A percentile compares a stretch with the other conserved stretches of the same genome.
phyloP scores from a whole-genome alignment of 2,797 vertebrate species.

The Apodemus agrarius region DNA sequence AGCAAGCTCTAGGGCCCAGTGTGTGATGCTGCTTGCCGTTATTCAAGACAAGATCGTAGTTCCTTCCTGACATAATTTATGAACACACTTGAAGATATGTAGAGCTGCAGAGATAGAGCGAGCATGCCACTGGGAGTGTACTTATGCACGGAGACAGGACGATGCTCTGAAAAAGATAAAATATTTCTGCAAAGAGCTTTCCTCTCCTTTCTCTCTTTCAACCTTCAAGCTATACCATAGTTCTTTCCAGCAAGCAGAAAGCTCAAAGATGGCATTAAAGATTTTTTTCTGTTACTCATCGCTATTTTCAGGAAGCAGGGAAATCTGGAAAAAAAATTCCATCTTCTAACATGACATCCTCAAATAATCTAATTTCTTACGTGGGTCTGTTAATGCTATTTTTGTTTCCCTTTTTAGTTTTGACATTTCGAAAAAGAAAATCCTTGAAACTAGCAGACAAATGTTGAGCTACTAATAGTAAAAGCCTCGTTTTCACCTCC shows the following conservation, averaged over 20 bases:
- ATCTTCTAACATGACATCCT: constrained; percentile 78
- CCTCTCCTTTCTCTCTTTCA: not conserved
- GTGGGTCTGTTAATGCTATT: constrained; percentile 78
- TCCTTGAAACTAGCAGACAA: constrained; percentile 70
- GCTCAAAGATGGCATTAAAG: constrained; percentile 77
- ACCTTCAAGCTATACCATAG: constrained; percentile 57
- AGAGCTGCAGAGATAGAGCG: constrained; percentile 63
- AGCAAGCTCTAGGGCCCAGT: not conserved
- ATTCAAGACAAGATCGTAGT: constrained; percentile 19
- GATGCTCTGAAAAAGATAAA: constrained; percentile 72
- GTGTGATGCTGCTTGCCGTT: not conserved
- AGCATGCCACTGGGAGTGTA: constrained; percentile 61
- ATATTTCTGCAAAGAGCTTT: constrained; percentile 68
- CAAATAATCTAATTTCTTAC: constrained; percentile 81
- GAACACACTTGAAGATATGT: constrained; percentile 60
- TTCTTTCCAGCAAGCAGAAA: constrained; percentile 75
- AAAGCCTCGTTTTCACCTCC: constrained; percentile 42
- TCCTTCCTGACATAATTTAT: constrained; percentile 74
- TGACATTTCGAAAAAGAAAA: constrained; percentile 79
- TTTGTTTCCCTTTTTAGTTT: constrained; percentile 82
- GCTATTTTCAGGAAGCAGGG: constrained; percentile 75
- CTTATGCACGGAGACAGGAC: constrained; percentile 13
- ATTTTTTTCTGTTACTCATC: constrained; percentile 74
- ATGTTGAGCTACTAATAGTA: constrained; percentile 62
- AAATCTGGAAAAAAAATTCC: constrained; percentile 68